Percentiles rank a stretch among this genome's conserved stretches.
Evolutionary conservation across 2,888 invertebrate genomes (phyloP).

Genomic region (Meliscaeva auricollis): DNA sequence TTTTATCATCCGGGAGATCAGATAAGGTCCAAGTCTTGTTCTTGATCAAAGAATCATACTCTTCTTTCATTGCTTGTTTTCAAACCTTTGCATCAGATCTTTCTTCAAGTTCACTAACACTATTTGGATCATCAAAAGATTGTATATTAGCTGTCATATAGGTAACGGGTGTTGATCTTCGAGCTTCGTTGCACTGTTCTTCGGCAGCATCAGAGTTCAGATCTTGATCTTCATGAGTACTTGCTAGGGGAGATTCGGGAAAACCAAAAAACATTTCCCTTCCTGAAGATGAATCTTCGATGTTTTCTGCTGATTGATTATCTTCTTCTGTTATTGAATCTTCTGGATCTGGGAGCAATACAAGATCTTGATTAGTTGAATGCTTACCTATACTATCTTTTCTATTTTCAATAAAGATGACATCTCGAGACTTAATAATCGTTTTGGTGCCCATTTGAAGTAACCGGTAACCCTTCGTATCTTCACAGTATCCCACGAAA

Average conservation of each 20-base stretch:
- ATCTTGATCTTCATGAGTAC: no score
- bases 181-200: background rate
- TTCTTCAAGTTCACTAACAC: background rate
- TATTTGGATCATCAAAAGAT: background rate
- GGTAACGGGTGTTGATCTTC: background rate
- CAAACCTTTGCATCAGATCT: background rate
- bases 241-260: no score
- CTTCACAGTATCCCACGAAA: background rate
- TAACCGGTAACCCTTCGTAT: no score
- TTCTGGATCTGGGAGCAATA: no score
- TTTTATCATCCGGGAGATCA: background rate
- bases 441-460: background rate
- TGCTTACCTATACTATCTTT: no score
- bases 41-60: background rate
- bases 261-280: no score
- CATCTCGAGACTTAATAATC: no score
- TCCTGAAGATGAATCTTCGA: no score
- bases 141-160: background rate
- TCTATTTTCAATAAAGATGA: no score
- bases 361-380: background rate
- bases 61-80: slow-evolving; percentile 3
- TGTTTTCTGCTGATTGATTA: no score
- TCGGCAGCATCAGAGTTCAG: background rate
- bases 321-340: no score
- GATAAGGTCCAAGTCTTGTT: background rate